Conservation (phyloP, 1,140 invertebrate species). For the silkworm (Bombyx mori) region ASM3026992v2 NC_085113.1:182501-183000, state of each 20-base stretch:
- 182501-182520: not conserved
- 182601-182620: constrained; percentile 92
- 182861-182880: too few species aligned
- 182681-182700: constrained; percentile 32
- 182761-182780: not conserved
- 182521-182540: not conserved
- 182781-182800: too few species aligned
- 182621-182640: constrained; percentile 85
- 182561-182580: constrained; percentile 96
- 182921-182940: too few species aligned
- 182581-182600: constrained; percentile 93
- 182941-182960: too few species aligned
- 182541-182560: constrained; percentile 86
- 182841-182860: too few species aligned
- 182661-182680: too few species aligned
- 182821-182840: not conserved
- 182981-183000: too few species aligned
- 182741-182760: not conserved
- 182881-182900: too few species aligned
- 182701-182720: constrained; percentile 94
- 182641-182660: constrained; percentile 78
- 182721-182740: constrained; percentile 96
- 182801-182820: not conserved
- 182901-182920: too few species aligned
- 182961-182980: too few species aligned